These are phyloP conservation scores for Hypomesus transpacificus DNA, from an alignment of 2,113 vertebrate species.

Conservation along the genomic window DNA sequence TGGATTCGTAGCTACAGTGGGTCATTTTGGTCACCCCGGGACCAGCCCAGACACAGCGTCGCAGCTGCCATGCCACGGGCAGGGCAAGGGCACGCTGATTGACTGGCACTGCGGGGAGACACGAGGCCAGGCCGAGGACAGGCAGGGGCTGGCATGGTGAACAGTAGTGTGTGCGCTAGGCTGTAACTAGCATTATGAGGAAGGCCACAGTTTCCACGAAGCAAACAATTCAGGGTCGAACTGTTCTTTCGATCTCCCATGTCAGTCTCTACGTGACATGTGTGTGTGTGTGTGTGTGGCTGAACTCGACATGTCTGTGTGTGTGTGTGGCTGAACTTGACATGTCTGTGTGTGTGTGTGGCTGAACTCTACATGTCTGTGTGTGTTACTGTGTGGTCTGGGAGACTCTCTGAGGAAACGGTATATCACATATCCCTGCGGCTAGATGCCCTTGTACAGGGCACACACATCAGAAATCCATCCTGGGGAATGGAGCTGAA, in stretches of 20 bases:
- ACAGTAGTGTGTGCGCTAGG: slow-evolving; percentile 12
- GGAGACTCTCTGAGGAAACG: slow-evolving; percentile 37
- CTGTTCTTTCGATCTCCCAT: slow-evolving; percentile 17
- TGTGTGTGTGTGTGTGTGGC: slow-evolving; percentile 4
- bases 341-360: background rate
- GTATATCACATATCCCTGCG: slow-evolving; percentile 57
- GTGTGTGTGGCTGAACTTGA: too few relatives aligned
- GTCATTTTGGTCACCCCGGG: background rate
- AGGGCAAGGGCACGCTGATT: slow-evolving; percentile 33
- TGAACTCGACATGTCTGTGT: too few relatives aligned
- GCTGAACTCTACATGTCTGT: background rate
- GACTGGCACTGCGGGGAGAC: slow-evolving; percentile 46
- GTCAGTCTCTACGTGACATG: background rate
- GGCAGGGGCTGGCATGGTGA: background rate
- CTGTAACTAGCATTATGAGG: background rate
- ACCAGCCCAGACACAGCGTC: slow-evolving; percentile 8
- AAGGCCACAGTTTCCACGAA: too few relatives aligned
- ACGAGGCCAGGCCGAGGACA: slow-evolving; percentile 30
- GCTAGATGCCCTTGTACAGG: slow-evolving; percentile 64
- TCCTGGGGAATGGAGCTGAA: slow-evolving; percentile 58
- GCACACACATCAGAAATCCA: slow-evolving; percentile 62
- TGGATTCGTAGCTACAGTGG: slow-evolving; percentile 7
- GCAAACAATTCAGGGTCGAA: too few relatives aligned
- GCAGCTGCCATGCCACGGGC: slow-evolving; percentile 37
- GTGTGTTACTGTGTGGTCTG: slow-evolving; percentile 10